These are phyloP conservation scores for Steromphala cineraria DNA, from an alignment of 2,888 invertebrate genomes.

Conservation along the genomic window DNA sequence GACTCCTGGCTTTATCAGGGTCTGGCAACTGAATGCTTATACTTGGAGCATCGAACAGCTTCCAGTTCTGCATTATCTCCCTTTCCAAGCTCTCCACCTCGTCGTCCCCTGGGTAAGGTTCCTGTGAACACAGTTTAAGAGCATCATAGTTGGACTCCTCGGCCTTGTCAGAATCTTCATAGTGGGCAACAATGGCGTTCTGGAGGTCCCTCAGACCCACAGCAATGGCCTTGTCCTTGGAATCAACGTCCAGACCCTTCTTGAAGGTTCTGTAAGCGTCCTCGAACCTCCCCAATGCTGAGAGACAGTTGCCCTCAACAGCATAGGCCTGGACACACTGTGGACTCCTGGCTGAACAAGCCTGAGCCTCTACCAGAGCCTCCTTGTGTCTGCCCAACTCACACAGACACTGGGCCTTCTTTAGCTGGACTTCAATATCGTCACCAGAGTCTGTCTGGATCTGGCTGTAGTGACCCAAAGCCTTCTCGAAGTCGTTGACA, in stretches of 20 bases:
- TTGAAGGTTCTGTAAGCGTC: slow-evolving; percentile 43
- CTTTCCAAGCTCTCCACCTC: slow-evolving; percentile 43
- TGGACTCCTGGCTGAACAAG: slow-evolving; percentile 30
- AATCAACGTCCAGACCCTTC: slow-evolving; percentile 48
- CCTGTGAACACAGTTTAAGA: slow-evolving; percentile 49
- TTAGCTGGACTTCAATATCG: slow-evolving; percentile 1
- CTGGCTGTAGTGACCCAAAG: background rate
- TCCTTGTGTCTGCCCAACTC: slow-evolving; percentile 37
- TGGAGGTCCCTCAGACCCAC: slow-evolving; percentile 46
- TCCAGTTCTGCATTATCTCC: slow-evolving; percentile 47
- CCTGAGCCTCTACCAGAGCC: slow-evolving; percentile 42
- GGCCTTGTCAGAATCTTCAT: slow-evolving; percentile 31
- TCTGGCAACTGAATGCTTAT: background rate
- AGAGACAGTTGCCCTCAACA: slow-evolving; percentile 40
- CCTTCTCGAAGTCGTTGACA: slow-evolving; percentile 3
- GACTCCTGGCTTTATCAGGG: background rate
- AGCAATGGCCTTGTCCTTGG: slow-evolving; percentile 41
- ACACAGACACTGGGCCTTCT: slow-evolving; percentile 38
- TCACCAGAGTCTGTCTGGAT: background rate
- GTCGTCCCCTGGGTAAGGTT: slow-evolving; percentile 53
- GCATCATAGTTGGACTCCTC: slow-evolving; percentile 45
- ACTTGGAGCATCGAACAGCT: slow-evolving; percentile 41
- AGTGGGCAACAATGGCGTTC: slow-evolving; percentile 37
- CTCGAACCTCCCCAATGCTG: slow-evolving; percentile 42
- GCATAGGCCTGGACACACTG: slow-evolving; percentile 39